Percentiles rank a stretch among this genome's conserved stretches.
Conservation (phyloP, 2,797 vertebrate genomes). For the Urosaurus nigricauda region DNA sequence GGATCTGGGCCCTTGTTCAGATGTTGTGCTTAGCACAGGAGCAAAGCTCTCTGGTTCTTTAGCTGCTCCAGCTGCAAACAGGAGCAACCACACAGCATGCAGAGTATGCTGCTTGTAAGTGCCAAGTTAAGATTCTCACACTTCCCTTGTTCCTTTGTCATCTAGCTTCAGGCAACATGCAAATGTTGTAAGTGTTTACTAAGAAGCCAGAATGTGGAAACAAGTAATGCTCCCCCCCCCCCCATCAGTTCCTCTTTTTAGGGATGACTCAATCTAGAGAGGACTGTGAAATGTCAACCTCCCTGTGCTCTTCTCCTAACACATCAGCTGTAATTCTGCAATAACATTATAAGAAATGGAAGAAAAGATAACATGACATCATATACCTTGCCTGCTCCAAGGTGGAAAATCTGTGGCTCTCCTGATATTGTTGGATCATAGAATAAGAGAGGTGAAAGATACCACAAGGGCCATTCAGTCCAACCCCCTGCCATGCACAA, state of each 20-base stretch:
- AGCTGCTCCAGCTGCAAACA: neutral
- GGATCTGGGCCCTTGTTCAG: neutral
- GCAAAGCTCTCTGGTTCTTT: too few relatives aligned
- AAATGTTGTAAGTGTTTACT: neutral
- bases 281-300: neutral
- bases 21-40: neutral
- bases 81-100: neutral
- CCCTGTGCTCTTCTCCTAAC: neutral
- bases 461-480: too few relatives aligned
- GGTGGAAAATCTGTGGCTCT: neutral
- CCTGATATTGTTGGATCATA: neutral
- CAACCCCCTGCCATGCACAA: too few relatives aligned
- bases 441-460: too few relatives aligned
- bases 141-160: neutral
- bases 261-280: neutral
- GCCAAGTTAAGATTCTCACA: neutral
- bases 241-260: slow-evolving; percentile 8
- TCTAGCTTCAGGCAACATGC: neutral
- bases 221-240: neutral
- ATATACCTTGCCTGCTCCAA: neutral
- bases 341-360: neutral
- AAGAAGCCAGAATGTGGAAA: neutral
- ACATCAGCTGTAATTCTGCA: neutral
- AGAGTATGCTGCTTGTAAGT: neutral
- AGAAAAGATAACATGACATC: neutral